These are phyloP conservation scores for Brachionus rubens DNA, from an alignment of 1,140 invertebrate species.

Conservation along the genomic window DNA sequence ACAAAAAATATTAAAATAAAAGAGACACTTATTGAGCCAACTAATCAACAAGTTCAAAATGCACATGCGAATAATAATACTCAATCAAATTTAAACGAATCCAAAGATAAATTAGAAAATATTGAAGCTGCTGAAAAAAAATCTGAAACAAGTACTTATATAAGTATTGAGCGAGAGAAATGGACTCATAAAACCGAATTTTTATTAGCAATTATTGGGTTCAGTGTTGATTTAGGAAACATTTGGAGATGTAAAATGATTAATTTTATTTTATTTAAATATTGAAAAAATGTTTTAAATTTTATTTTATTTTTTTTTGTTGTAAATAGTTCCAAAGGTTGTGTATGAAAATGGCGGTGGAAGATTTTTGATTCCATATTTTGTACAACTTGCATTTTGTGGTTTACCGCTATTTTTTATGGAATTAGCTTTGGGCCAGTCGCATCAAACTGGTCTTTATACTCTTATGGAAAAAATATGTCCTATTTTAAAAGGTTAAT, in stretches of 20 bases:
- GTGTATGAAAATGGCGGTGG: conserved; percentile 89
- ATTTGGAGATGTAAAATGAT: conserved; percentile 57
- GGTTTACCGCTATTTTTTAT: conserved; percentile 63
- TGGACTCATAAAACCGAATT: conserved; percentile 45
- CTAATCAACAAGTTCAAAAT: not conserved
- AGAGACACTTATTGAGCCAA: not conserved
- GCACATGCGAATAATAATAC: not conserved
- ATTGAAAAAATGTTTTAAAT: not conserved
- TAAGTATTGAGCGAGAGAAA: conserved; percentile 15
- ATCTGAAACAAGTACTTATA: not conserved
- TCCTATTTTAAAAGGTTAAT: conserved; percentile 40
- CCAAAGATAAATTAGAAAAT: not conserved
- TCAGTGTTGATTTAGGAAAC: conserved; percentile 45
- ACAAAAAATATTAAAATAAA: conserved; percentile 29
- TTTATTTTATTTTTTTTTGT: conserved; percentile 2
- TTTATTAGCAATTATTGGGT: conserved; percentile 46
- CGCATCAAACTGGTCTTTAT: conserved; percentile 60
- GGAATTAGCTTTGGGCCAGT: conserved; percentile 63
- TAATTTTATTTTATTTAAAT: not conserved
- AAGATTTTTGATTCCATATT: conserved; percentile 62
- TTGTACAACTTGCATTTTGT: conserved; percentile 61
- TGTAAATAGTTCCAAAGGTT: conserved; percentile 74
- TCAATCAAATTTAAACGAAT: not conserved
- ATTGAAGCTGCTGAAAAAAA: not conserved
- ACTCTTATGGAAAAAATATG: conserved; percentile 62